Evolutionary conservation across 2,113 vertebrate genomes (phyloP).

Genomic region (Oryctolagus cuniculus): DNA sequence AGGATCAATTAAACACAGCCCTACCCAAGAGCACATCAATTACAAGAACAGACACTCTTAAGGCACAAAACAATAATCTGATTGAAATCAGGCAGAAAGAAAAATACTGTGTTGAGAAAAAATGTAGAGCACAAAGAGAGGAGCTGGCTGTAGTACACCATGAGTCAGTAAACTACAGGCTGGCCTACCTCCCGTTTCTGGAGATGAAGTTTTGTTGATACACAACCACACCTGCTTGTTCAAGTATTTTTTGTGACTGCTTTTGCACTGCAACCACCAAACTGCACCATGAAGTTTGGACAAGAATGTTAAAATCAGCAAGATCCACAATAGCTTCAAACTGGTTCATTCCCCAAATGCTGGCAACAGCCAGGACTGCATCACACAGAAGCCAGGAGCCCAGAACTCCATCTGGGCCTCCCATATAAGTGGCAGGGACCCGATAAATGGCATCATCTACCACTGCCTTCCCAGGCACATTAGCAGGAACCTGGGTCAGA

Average conservation of each 20-base stretch:
- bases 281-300: not conserved
- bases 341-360: not conserved
- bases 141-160: not conserved
- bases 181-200: not conserved
- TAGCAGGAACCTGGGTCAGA: no score
- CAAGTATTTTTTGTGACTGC: not conserved
- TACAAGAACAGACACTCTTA: not conserved
- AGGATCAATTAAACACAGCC: not conserved
- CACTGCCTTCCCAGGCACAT: no score
- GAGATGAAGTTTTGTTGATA: not conserved
- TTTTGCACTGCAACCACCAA: not conserved
- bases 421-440: no score
- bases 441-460: no score
- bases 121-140: not conserved
- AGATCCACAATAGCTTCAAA: not conserved
- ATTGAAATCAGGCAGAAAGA: not conserved
- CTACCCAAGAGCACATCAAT: not conserved
- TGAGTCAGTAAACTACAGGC: not conserved
- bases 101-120: conserved; percentile 14
- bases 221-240: not conserved
- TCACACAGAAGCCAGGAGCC: no score
- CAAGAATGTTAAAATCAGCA: conserved; percentile 1
- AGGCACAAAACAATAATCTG: not conserved
- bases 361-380: no score
- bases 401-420: no score